Evolutionary conservation across 2,888 invertebrate genomes (phyloP), one percentile per base, ranked within the genome.

Genomic region (Chrysolina oricalcia): DNA sequence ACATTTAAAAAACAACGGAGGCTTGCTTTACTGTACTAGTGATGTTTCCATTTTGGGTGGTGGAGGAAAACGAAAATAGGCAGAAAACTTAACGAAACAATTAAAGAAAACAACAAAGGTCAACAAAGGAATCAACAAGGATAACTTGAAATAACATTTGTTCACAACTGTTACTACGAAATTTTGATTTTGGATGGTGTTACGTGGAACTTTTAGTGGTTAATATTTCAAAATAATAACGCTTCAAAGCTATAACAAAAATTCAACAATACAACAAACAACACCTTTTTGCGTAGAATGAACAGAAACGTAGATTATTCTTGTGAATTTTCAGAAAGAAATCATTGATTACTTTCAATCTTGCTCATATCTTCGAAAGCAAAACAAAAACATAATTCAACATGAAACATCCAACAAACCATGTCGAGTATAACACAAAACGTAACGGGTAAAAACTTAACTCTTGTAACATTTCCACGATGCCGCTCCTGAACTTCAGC

Each of bases 301-400:
- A 35, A 35, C 35, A 35, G 35, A 4, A 35, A 35, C 3, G 3
- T 21, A 5, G 13, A 53, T 53, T 21, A 13, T 13, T 4, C 10
- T 10, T 3, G 21, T 9, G 2, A 48, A 48, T 17, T 2, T 56
- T 53, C 21, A 19, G 2, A 59, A 59, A 59, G 1, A 15, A 27
- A 27, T 27, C 2, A 27, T 27, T 5, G 27, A 27, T 27, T 27
- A 27, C 11, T 27, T 11, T 27, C 13, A 35, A 21, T 21, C 5
- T 11, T 23, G 6, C n/a, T 46, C 59, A 41, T 43, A 46, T 27
- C 15, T 23, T 19, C 19, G 40, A 46, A 23, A 10, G 43, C 15
- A 62, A 70, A 70, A 70, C 17, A 23, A 63, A 70, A 70, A 70
- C 63, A 19, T 63, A 70, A 21, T 13, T 21, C 68, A 68, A 40